These are phyloP conservation scores for Phylloscopus collybita DNA, from an alignment of 2,797 vertebrate species.

Conservation along the genomic window DNA sequence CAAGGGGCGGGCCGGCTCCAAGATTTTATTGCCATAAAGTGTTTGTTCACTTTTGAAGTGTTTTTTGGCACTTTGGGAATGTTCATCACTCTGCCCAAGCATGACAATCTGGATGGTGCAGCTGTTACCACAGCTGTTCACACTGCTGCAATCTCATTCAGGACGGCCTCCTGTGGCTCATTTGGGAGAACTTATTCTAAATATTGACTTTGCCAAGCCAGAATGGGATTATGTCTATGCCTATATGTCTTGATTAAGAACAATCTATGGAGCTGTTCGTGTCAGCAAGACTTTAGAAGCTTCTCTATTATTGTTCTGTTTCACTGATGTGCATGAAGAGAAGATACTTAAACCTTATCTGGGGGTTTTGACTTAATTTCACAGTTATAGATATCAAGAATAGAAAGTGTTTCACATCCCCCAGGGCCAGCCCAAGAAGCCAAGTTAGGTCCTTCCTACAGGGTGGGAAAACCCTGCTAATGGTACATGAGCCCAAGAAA, in stretches of 20 bases:
- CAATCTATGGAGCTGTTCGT: neutral
- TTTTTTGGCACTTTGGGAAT: neutral
- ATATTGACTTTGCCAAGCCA: neutral
- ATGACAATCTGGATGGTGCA: too few species aligned
- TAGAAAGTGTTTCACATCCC: neutral
- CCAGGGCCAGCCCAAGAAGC: neutral
- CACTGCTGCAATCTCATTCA: neutral
- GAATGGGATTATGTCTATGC: neutral
- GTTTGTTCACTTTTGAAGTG: neutral
- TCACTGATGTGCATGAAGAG: accelerated
- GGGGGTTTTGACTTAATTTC: neutral
- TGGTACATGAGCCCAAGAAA: neutral
- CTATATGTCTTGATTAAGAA: neutral
- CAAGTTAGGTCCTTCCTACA: neutral
- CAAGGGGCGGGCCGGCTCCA: neutral
- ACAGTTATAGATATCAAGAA: neutral
- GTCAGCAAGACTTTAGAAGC: neutral
- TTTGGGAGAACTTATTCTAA: neutral
- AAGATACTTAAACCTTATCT: neutral
- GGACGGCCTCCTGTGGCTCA: accelerated
- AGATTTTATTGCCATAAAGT: neutral
- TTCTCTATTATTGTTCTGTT: neutral
- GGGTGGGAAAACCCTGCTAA: neutral
- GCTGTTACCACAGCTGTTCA: neutral
- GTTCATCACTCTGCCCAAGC: accelerated